Evolutionary conservation across 2,113 vertebrate genomes (phyloP), one percentile per base, ranked within the genome.

Genomic region (Eira barbara): DNA sequence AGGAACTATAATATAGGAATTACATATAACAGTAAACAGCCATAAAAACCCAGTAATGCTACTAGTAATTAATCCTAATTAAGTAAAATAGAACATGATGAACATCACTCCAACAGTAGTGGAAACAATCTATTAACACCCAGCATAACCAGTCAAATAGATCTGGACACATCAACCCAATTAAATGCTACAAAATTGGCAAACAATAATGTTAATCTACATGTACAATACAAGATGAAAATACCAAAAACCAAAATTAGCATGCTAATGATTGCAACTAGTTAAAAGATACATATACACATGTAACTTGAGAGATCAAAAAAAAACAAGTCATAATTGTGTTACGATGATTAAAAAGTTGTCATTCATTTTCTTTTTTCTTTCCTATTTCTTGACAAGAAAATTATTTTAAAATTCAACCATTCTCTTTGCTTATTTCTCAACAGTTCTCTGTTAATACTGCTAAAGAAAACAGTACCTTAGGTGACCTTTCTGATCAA

Each of bases 1-100:
- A 94, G 89, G 45, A 97, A 92, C 63, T 76, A 52, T 12, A 81
- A 55, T 63, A 29, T 14, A 96, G 91, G 25, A 85, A 97, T 92
- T 94, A 94, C 31, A 81, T 88, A 52, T 34, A 84, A 11, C 45
- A 73, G 27, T 84, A 63, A 47, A 17, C 27, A 96, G 39, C 15
- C 63, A 73, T 31, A 79, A 88, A 94, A 42, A 91, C 34, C n/a
- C 57, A 94, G 11, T 95, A 69, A 74, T 74, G 55, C 81, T 39
- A 59, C 13, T 65, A 82, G 20, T 78, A 80, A 92, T 71, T 45
- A 42, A 39, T 76, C 10, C 47, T 76, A 92, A 95, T 47, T 25
- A 80, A 94, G 47, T 39, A 94, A 86, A 95, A 91, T 4, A 73
- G 47, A 87, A 31, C 21, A 34, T 42, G 14, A 92, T 59, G 11